Conservation (phyloP, 2,797 vertebrate species). For the Vespertilio murinus region DNA sequence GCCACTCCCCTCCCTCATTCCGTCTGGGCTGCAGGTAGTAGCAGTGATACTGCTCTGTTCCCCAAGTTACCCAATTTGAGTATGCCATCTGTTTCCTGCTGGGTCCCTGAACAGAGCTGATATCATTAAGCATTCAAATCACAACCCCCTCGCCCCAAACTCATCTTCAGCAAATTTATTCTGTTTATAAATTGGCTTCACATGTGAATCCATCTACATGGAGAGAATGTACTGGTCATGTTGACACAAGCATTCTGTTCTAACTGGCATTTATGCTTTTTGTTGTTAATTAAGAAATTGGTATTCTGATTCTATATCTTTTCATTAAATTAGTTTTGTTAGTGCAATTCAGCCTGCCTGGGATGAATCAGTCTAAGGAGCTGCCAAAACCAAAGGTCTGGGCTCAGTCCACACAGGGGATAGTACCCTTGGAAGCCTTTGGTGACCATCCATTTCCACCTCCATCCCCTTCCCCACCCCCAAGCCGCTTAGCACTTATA, state of each 20-base stretch:
- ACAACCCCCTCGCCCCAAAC: neutral
- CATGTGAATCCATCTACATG: neutral
- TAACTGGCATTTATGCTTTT: constrained; percentile 33
- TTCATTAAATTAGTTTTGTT: constrained; percentile 47
- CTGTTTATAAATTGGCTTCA: constrained; percentile 49
- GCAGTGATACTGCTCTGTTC: neutral
- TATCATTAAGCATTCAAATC: constrained; percentile 5
- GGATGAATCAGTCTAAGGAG: neutral
- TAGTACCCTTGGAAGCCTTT: neutral
- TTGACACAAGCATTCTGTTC: constrained; percentile 34
- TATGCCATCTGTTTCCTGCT: constrained; percentile 15
- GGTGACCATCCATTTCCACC: neutral
- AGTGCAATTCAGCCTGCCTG: neutral
- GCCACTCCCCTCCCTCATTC: neutral
- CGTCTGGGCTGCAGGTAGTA: neutral
- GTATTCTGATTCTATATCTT: constrained; percentile 29
- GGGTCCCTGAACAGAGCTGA: neutral
- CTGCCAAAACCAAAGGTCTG: neutral
- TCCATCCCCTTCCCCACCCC: neutral
- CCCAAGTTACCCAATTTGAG: neutral
- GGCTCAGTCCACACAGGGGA: neutral
- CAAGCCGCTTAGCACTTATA: neutral
- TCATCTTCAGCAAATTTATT: neutral
- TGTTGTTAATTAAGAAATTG: constrained; percentile 50
- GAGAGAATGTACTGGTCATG: neutral